Percentiles rank a stretch among this genome's conserved stretches.
Conservation (phyloP, 2,113 vertebrate genomes). For the Halichoeres trimaculatus region DNA sequence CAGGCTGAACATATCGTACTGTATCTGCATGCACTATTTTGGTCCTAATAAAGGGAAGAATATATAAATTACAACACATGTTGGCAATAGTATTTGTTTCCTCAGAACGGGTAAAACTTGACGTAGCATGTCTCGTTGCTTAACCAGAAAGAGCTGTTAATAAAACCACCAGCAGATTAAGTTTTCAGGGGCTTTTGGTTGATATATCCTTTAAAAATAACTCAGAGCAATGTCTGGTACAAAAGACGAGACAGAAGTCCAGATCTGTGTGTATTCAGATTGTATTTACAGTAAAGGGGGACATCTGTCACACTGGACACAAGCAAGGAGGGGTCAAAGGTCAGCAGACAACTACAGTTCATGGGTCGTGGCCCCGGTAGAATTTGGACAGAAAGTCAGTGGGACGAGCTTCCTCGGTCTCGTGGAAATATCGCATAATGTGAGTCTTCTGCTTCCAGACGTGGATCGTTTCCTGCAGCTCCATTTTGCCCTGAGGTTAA, state of each 20-base stretch:
- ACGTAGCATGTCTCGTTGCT: too few species aligned
- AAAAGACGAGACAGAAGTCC: slow-evolving; percentile 20
- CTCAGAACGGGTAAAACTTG: too few species aligned
- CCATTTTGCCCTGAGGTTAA: slow-evolving; percentile 91
- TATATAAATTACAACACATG: not conserved
- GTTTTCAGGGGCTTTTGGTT: not conserved
- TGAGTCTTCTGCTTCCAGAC: slow-evolving; percentile 98
- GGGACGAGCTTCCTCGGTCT: slow-evolving; percentile 85
- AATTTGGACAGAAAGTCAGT: slow-evolving; percentile 96
- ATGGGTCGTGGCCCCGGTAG: slow-evolving; percentile 90
- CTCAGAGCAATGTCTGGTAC: too few species aligned
- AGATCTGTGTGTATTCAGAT: slow-evolving; percentile 39
- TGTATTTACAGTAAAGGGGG: slow-evolving; percentile 82
- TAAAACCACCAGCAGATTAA: too few species aligned
- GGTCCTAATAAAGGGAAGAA: slow-evolving; percentile 36
- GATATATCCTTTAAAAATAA: not conserved
- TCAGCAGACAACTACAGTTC: slow-evolving; percentile 69
- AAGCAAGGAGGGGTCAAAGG: slow-evolving; percentile 37
- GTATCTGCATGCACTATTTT: slow-evolving; percentile 55
- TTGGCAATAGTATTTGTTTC: not conserved
- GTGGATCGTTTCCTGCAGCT: slow-evolving; percentile 92
- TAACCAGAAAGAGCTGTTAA: too few species aligned
- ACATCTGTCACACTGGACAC: slow-evolving; percentile 58
- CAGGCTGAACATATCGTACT: slow-evolving; percentile 2
- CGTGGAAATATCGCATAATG: slow-evolving; percentile 93